phyloP scores from a whole-genome alignment of 2,113 vertebrate species.

The Azemiops feae region DNA sequence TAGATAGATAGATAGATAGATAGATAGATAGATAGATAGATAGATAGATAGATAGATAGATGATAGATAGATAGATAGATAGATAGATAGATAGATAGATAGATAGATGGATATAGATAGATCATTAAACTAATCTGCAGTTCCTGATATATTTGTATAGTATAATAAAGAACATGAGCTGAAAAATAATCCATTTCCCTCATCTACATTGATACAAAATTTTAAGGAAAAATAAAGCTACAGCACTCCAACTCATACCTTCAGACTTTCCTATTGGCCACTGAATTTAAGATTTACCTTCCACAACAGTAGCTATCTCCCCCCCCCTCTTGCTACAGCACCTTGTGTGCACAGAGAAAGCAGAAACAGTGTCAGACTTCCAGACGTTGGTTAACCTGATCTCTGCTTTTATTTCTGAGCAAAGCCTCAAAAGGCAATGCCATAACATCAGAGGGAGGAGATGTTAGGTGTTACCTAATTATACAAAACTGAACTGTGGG shows the following conservation, averaged over 20 bases:
- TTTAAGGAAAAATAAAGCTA: not conserved
- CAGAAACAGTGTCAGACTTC: not conserved
- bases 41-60: no score
- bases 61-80: no score
- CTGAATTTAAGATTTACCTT: not conserved
- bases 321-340: not conserved
- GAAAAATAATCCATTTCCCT: not conserved
- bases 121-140: not conserved
- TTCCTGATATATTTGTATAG: not conserved
- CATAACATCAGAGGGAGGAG: not conserved
- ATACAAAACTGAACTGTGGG: not conserved
- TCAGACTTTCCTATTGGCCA: not conserved
- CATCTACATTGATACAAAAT: not conserved
- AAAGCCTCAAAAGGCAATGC: not conserved
- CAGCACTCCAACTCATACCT: not conserved
- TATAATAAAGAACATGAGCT: not conserved
- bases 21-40: not conserved
- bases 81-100: no score
- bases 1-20: not conserved
- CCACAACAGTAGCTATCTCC: not conserved
- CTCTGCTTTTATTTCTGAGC: not conserved
- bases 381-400: not conserved
- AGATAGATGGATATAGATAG: not conserved
- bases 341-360: not conserved
- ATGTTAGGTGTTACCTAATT: not conserved